Conservation (phyloP, 2,113 vertebrate genomes). For the Cinclus cinclus region DNA sequence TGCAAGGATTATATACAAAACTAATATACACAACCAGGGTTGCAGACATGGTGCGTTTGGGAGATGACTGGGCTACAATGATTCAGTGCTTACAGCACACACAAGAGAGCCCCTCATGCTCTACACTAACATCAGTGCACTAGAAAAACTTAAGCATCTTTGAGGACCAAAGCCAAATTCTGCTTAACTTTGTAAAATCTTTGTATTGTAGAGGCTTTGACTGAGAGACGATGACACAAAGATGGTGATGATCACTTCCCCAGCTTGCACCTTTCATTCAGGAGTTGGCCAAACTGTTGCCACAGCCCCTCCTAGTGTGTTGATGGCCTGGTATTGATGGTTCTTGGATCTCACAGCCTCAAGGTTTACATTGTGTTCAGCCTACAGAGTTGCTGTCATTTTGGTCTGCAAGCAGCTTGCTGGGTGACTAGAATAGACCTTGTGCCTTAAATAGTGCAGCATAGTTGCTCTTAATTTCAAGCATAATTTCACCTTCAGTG, state of each 20-base stretch:
- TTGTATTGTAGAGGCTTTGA: not conserved
- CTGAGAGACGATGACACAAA: not conserved
- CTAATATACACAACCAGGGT: not conserved
- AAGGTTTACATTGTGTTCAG: fast-evolving
- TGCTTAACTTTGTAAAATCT: not conserved
- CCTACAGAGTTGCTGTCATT: not conserved
- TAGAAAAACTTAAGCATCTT: not conserved
- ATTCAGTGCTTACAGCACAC: not conserved
- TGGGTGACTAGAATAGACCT: not conserved
- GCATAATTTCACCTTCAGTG: not conserved
- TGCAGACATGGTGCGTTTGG: not conserved
- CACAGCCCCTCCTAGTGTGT: not conserved
- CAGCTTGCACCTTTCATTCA: not conserved
- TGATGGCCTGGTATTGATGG: not conserved
- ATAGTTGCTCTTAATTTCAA: not conserved
- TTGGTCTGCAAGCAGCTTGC: not conserved
- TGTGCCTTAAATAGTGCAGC: not conserved
- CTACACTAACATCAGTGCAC: not conserved
- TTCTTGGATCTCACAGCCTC: not conserved
- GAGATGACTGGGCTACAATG: not conserved
- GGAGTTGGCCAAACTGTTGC: not conserved
- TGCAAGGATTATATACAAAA: constrained; percentile 17
- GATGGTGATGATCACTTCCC: not conserved
- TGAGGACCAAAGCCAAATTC: not conserved
- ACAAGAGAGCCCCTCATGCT: not conserved